Base-by-base conservation (phyloP, 2,888 invertebrate species). In the Eupithecia subumbrata region DNA sequence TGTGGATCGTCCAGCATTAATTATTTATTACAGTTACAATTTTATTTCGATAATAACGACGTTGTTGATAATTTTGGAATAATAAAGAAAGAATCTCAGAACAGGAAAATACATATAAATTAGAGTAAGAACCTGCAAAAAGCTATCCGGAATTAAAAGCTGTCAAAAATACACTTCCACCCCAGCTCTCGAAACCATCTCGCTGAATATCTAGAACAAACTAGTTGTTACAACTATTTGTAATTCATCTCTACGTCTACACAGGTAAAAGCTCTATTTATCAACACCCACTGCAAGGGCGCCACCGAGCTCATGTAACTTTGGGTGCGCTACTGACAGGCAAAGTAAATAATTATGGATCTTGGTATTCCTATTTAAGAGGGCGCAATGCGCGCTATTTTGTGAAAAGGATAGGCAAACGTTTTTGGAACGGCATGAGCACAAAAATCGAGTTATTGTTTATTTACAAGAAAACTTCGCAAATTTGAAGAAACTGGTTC, bases 301-400 rank as follows among this genome's bases (percentile, higher is more conserved):
- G n/a, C 52, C 18, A 52, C n/a, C n/a, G 22, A 5, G 52, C 52
- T 25, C 60, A 25, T 25, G 60, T 60, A 14, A 60, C 60, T 25
- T 60, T 60, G 60, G 60, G 60, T 25, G 60, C 60, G 1, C 60
- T 37, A 37, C 37, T 60, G 60, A 60, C 60, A 60, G 25, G 60
- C 22, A 60, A 60, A 25, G 22, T 60, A 25, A 60, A 25, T 60
- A 60, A 25, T 60, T 60, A 60, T 60, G 25, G 60, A 4, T 56
- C 25, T 60, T 25, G 25, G 25, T 60, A 1, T 56, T 56, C 56
- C 60, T 48, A 37, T 37, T 37, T 37, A 37, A 30, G 30, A 30
- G 30, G 30, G 30, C 30, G 30, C 30, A 30, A 30, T 30, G 30
- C 37, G 7, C 37, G 5, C 37, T 5, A 37, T 37, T 37, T 37